Base-by-base conservation (phyloP, 2,888 invertebrate genomes). In the Chorisops tibialis region DNA sequence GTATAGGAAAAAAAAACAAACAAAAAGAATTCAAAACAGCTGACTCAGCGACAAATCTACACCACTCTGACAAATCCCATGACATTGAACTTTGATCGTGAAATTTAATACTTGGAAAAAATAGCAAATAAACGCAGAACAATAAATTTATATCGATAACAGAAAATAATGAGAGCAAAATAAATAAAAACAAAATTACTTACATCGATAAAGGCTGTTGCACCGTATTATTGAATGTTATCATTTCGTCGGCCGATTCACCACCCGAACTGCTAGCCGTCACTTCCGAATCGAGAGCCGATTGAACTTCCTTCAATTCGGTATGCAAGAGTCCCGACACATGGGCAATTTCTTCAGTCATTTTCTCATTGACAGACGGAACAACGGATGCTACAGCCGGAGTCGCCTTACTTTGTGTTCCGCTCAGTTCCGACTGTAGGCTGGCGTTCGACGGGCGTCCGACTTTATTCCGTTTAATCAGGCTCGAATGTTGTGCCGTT, bases 181-280 rank as follows among this genome's bases (percentile, higher is more conserved):
- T 12, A 18, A 45, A 7, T 9, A 21, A 56, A 30, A 37, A 30
- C 47, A 45, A 37, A 38, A 51, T 38, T 69, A 88, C 91, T 90
- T 79, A 92, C 92, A 92, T 87, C 62, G 89, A 82, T 77, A 91
- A 82, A 65, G 83, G 83, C 71, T 88, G 87, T 73, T 90, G 90
- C 71, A 86, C 85, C 51, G 85, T 82, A 79, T 91, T 91, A 76
- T 86, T 90, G 79, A 89, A 91, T 64, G 81, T 79, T 68, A 89
- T 85, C 79, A 88, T 85, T 76, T 96, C 95, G 80, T 96, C 95
- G 76, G 92, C 92, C 72, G 93, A 94, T 76, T 96, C 96, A 35
- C 93, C 94, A 58, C 94, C 96, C 14, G 95, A 95, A 72, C 94
- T 95, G 65, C 93, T 93, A 14, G 88, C 93, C 1, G 96, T 96